Evolutionary conservation across 2,797 vertebrate species (phyloP), one percentile per base, ranked within the genome.

Genomic region (Mormyrops attenuatus): DNA sequence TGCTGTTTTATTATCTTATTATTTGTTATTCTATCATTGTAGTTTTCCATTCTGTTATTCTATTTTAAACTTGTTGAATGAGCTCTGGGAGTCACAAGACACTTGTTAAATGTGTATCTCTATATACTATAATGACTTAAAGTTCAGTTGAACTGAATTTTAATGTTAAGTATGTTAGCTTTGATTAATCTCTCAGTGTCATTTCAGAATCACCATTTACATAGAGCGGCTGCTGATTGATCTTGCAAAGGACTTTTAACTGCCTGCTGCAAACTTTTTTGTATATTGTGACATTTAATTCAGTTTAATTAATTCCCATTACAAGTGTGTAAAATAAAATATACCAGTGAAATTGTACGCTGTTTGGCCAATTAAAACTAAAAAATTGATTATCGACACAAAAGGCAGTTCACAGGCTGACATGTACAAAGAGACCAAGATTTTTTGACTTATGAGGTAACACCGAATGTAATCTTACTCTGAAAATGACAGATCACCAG

Each of bases 321-420:
- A 89, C 49, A 89, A 50, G 38, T 52, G 69, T 89, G 88, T 89
- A 77, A 89, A 73, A 73, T 34, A 69, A 73, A 73, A 38, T 5
- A 73, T 34, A 34, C 26, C 66, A 69, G 3, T 69, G 11, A 13
- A 34, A 34, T 69, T 30, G 30, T 15, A 73, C 38, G 66, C 13
- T 73, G 30, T 73, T 73, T 38, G 66, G 66, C 13, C 66, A 73
- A 38, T 34, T 38, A 73, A 34, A 38, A 66, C 63, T 34, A 13
- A 34, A 69, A 34, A 34, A 69, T 5, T 82, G 17, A 13, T 57
- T 50, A 47, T 8, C 38, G 49, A 53, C 3, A 20, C 11, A 53
- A 55, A 87, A 47, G 30, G 85, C 9, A 85, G 22, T 52, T 34
- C 52, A 30, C 49, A 30, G 26, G 88, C n/a, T 22, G 22, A 17